Conservation (phyloP, 2,797 vertebrate genomes). For the Nothura maculosa region DNA sequence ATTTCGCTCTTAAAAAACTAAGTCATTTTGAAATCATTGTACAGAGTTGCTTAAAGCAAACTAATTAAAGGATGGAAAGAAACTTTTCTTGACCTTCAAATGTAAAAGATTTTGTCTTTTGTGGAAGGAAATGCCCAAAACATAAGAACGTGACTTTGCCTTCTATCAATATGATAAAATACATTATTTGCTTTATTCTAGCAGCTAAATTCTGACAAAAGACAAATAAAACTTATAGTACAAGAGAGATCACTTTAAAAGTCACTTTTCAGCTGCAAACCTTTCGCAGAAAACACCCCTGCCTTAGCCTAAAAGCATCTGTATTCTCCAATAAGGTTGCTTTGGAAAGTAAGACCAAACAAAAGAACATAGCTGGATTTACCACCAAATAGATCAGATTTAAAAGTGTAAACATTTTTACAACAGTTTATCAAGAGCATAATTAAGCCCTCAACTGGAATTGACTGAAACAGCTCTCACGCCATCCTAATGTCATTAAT, state of each 20-base stretch:
- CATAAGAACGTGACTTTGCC: neutral
- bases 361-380: neutral
- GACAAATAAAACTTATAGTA: neutral
- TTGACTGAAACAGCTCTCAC: neutral
- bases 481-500: neutral
- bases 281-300: neutral
- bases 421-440: neutral
- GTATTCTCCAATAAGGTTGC: neutral
- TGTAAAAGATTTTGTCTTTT: neutral
- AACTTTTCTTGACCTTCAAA: neutral
- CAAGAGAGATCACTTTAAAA: neutral
- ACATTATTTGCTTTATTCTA: neutral
- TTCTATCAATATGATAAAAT: neutral
- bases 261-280: neutral
- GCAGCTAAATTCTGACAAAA: neutral
- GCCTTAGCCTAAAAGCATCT: neutral
- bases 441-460: neutral
- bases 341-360: neutral
- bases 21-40: neutral
- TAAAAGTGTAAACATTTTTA: neutral
- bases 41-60: neutral
- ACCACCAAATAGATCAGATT: neutral
- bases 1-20: neutral
- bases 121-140: neutral
- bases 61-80: neutral